phyloP scores from a whole-genome alignment of 1,140 invertebrate genomes.

The Diuraphis noxia region DNA sequence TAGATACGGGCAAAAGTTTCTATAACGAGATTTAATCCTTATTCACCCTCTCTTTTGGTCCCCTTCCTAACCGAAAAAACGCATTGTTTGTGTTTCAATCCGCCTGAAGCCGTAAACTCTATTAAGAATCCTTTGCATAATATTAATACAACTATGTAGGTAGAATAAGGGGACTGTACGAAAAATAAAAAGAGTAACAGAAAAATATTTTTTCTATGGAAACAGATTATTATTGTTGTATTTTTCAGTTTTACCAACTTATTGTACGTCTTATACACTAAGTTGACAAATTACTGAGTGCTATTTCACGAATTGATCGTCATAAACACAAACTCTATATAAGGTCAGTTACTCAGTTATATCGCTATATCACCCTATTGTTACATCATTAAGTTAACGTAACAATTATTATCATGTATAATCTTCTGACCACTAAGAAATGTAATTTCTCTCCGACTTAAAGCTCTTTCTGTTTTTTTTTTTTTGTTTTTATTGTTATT shows the following conservation, averaged over 20 bases:
- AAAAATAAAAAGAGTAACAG: neutral
- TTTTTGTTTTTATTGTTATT: neutral
- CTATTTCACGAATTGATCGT: neutral
- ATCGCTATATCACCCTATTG: neutral
- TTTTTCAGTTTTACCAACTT: slow-evolving; percentile 1
- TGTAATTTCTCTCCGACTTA: neutral
- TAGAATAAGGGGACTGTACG: neutral
- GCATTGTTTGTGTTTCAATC: slow-evolving; percentile 47
- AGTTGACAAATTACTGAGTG: neutral
- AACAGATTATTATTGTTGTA: slow-evolving; percentile 13
- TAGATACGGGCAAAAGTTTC: slow-evolving; percentile 46
- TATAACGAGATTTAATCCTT: slow-evolving; percentile 48
- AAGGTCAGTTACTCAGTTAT: too few relatives aligned
- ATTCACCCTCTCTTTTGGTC: slow-evolving; percentile 21
- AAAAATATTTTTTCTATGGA: neutral
- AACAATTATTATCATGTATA: neutral
- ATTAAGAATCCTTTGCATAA: slow-evolving; percentile 51
- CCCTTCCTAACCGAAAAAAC: neutral
- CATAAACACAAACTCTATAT: neutral
- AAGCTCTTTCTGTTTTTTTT: neutral
- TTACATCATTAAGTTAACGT: neutral
- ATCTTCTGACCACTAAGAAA: neutral
- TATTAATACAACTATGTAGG: slow-evolving; percentile 37
- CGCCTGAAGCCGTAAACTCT: slow-evolving; percentile 45
- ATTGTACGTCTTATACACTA: neutral